Base-by-base conservation (phyloP, 2,113 vertebrate species). In the Pipra filicauda region DNA sequence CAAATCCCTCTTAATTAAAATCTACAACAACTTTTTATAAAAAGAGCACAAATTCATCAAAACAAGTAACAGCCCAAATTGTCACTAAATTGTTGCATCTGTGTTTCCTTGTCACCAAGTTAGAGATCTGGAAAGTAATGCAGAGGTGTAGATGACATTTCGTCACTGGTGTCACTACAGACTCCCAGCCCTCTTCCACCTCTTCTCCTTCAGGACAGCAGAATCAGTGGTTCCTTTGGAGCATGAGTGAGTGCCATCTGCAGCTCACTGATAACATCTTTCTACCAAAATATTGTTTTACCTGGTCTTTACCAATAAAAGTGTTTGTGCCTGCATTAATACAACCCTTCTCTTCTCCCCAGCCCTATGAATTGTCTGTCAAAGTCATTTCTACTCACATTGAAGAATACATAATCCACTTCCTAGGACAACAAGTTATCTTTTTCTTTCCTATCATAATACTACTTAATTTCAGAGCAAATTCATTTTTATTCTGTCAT, bases 1-100 rank as follows among this genome's bases (percentile, higher is more conserved):
- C 24, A 91, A 96, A 94, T 94, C 69, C 39, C 48, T 94, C 61
- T 94, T 91, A 95, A 93, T 97, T 91, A 96, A 95, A 96, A 88
- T 46, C 21, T 79, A 13, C 67, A 92, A 69, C 37, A 82, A 49
- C 57, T 80, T 86, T 93, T 87, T 75, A 39, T 55, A 55, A 93
- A 95, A 92, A 91, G 49, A 89, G 58, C 22, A 78, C 31, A 75
- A 77, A 95, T 91, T 80, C 37, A 48, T 91, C 71, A 72, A 91
- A 94, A 94, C 67, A 83, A 92, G 11, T 46, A 95, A 62, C 76
- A 93, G 43, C 33, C 54, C 24, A 89, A 90, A 79, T 11, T 74
- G 58, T 51, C 62, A 48, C 35, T 81, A 48, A 93, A 84, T 61
- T 66, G 18, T 51, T 91, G 61, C 24, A 26, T 88, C 57, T 84